Percentiles rank a stretch among this genome's conserved stretches.
phyloP scores from a whole-genome alignment of 2,888 invertebrate species.

The Dendrolimus houi region DNA sequence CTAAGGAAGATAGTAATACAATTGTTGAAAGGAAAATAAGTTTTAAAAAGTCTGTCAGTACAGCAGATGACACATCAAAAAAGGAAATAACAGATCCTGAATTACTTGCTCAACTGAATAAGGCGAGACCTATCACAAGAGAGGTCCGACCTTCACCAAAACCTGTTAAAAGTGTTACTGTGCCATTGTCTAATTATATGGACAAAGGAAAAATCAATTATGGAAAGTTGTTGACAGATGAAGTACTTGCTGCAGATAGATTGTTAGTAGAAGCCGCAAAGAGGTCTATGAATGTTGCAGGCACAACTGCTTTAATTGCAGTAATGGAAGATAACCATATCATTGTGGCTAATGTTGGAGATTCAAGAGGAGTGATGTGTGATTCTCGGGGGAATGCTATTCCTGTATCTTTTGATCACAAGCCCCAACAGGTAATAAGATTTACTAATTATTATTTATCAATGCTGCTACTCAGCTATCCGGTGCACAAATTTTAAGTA shows the following conservation, averaged over 20 bases:
- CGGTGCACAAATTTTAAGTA: no score
- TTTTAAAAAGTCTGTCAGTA: constrained; percentile 80
- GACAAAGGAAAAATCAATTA: constrained; percentile 87
- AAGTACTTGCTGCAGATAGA: constrained; percentile 90
- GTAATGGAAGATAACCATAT: constrained; percentile 88
- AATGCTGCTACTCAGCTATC: no score
- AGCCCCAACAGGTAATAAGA: constrained; percentile 90
- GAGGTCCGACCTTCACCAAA: constrained; percentile 72
- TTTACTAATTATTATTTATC: not conserved
- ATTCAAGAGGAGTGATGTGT: constrained; percentile 97
- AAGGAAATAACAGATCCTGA: constrained; percentile 82
- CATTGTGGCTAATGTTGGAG: constrained; percentile 97
- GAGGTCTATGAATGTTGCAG: constrained; percentile 84
- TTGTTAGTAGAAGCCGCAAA: constrained; percentile 89
- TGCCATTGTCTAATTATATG: constrained; percentile 79
- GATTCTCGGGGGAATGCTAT: constrained; percentile 92
- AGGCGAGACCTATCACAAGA: constrained; percentile 74
- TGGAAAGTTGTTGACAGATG: constrained; percentile 88
- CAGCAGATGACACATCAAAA: constrained; percentile 73
- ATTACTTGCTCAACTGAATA: constrained; percentile 79
- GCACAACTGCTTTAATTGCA: constrained; percentile 95
- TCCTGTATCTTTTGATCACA: constrained; percentile 96
- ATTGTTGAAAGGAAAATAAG: constrained; percentile 78
- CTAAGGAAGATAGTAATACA: constrained; percentile 49
- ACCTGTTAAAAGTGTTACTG: constrained; percentile 59